Evolutionary conservation across 2,888 invertebrate species (phyloP), one percentile per base, ranked within the genome.

Genomic region (Leptopilina drosophilae): DNA sequence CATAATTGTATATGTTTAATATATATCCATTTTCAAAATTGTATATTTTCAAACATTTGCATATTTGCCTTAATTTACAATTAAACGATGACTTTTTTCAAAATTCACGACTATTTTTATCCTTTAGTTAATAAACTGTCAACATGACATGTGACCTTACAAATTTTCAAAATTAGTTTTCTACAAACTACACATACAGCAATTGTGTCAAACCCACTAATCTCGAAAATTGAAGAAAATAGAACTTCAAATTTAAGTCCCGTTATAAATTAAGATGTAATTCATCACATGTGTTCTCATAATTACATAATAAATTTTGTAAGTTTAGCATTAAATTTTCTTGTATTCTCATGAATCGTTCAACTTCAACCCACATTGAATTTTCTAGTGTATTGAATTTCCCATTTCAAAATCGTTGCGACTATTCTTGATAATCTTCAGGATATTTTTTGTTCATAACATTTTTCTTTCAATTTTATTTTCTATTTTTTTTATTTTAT

Each of bases 171-270:
- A 33, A 53, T 33, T n/a, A 73, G 33, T 56, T 56, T 73, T n/a
- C 33, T 73, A 9, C 8, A 11, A 11, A 33, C 69, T 56, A 33
- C 73, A 73, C 9, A 26, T 53, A 20, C 12, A 69, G 12, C 26
- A 20, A 14, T 49, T 53, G 14, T 53, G 14, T 53, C 6, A 49
- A 69, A 26, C 67, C 49, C 20, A 69, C 26, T 69, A 46, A 46
- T 69, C 49, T 69, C n/a, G 14, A 20, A 53, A 53, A 53, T 33
- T 49, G 26, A 49, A 14, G 26, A 69, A 49, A 69, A 49, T 67
- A 67, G 67, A 42, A 67, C 49, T 67, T 20, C 46, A 67, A 67
- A 42, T 49, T 49, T 67, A 67, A 49, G 46, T 67, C 49, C n/a
- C 4, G 67, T 49, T 11, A 67, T 67, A 67, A 26, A 49, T 67